Evolutionary conservation across 2,113 vertebrate species (phyloP).

Genomic region (Origma solitaria): DNA sequence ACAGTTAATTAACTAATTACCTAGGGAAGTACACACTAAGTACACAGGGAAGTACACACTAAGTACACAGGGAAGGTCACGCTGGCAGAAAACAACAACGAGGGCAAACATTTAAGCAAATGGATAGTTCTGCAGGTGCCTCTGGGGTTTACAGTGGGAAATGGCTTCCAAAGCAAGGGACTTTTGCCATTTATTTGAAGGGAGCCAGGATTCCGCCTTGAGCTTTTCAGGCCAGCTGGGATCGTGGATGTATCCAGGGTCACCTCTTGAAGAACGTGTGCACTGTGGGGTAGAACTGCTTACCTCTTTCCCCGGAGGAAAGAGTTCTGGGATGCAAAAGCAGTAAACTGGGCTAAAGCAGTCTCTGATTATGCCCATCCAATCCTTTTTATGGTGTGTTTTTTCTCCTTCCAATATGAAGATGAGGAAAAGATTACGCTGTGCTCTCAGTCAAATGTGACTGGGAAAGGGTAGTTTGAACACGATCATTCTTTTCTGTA

Average conservation of each 20-base stretch:
- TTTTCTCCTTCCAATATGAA: background rate
- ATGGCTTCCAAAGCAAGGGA: background rate
- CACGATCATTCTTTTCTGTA: background rate
- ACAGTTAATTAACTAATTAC: background rate
- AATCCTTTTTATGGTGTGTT: background rate
- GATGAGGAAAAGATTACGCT: background rate
- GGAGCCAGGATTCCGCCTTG: background rate
- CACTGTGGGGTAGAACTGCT: fast-evolving
- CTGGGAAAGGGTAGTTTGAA: background rate
- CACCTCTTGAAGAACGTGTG: background rate
- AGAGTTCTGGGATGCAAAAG: background rate
- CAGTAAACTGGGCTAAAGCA: background rate
- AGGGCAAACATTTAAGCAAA: background rate
- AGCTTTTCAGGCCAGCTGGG: background rate
- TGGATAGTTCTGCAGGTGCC: background rate
- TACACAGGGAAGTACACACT: too few relatives aligned
- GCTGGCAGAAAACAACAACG: background rate
- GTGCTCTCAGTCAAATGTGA: background rate
- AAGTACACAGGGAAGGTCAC: background rate
- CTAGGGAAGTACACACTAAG: too few relatives aligned
- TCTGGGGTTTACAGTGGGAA: background rate
- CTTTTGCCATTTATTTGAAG: background rate
- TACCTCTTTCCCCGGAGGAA: background rate
- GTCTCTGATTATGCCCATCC: background rate
- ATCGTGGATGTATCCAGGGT: fast-evolving